A percentile compares a stretch with the other conserved stretches of the same genome.
phyloP scores from a whole-genome alignment of 2,797 vertebrate genomes.

The Pagetopsis macropterus region DNA sequence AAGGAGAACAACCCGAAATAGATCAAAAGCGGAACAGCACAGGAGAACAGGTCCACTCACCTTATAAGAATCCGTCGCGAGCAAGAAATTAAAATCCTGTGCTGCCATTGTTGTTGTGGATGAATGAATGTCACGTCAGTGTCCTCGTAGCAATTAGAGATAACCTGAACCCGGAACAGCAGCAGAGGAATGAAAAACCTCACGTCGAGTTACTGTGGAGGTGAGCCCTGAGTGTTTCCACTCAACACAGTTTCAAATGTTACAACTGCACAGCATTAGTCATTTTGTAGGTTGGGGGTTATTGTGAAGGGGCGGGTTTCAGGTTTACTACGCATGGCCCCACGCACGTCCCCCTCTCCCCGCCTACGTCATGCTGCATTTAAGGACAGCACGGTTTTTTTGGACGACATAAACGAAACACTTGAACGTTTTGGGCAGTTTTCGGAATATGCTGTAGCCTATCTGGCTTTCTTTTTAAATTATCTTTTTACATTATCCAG shows the following conservation, averaged over 20 bases:
- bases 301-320: conserved; percentile 41
- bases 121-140: conserved; percentile 53
- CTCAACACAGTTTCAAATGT: background rate
- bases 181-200: background rate
- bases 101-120: conserved; percentile 77
- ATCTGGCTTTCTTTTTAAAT: too few relatives aligned
- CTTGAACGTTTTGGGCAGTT: background rate
- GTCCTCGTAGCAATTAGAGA: background rate
- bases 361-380: conserved; percentile 51
- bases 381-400: conserved; percentile 6
- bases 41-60: conserved; percentile 58
- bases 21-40: fast-evolving
- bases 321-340: conserved; percentile 24
- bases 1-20: background rate
- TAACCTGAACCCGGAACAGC: too few relatives aligned
- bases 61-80: conserved; percentile 86
- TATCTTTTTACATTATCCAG: too few relatives aligned
- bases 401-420: background rate
- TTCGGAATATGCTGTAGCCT: too few relatives aligned
- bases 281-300: conserved; percentile 25
- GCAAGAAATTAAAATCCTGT: conserved; percentile 83
- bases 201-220: background rate
- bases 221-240: background rate
- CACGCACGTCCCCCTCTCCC: conserved; percentile 26
- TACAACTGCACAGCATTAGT: background rate